These are phyloP conservation scores for Incurvaria masculella DNA, from an alignment of 2,888 invertebrate species.

Conservation along the genomic window DNA sequence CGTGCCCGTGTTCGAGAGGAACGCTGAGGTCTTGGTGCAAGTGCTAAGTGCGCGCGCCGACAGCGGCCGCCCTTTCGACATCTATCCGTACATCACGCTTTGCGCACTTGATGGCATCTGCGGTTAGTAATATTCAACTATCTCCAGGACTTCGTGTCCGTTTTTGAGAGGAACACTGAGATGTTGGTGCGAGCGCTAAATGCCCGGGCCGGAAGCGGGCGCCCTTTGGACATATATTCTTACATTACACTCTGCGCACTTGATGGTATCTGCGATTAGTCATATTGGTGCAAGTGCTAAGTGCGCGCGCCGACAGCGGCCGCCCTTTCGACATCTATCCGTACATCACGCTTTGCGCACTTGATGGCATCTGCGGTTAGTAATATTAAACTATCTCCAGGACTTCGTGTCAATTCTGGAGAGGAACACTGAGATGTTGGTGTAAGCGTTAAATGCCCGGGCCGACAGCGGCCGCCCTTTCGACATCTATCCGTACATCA, in stretches of 20 bases:
- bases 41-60: too few species aligned
- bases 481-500: too few species aligned
- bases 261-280: constrained; percentile 60
- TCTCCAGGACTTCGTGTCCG: constrained; percentile 66
- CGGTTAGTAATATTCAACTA: constrained; percentile 41
- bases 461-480: too few species aligned
- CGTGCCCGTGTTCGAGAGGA: constrained; percentile 64
- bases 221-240: constrained; percentile 49
- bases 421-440: constrained; percentile 56
- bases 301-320: constrained; percentile 33
- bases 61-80: constrained; percentile 31
- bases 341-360: too few species aligned
- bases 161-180: constrained; percentile 63
- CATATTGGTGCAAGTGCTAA: constrained; percentile 42
- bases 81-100: constrained; percentile 52
- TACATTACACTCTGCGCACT: constrained; percentile 54
- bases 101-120: constrained; percentile 62
- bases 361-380: too few species aligned
- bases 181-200: constrained; percentile 35
- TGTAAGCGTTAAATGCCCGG: constrained; percentile 46
- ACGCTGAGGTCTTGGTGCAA: constrained; percentile 51
- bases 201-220: constrained; percentile 4
- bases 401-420: constrained; percentile 69
- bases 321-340: too few species aligned
- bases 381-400: too few species aligned